phyloP scores from a whole-genome alignment of 53 echinoderm and acorn worm genomes.

The Pentamera pediparva region DNA sequence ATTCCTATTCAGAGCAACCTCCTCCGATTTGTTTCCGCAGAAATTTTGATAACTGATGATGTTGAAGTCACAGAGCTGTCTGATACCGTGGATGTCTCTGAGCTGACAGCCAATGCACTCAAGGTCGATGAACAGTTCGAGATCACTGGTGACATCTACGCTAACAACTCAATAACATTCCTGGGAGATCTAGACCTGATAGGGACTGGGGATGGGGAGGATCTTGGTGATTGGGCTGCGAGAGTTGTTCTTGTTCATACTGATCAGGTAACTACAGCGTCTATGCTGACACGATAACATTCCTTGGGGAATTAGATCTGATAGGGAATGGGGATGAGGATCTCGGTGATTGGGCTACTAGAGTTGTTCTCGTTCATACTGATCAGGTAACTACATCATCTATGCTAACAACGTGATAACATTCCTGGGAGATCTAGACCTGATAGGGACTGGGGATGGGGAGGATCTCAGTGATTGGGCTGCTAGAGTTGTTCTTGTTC shows the following conservation, averaged over 20 bases:
- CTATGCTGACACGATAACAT: constrained; percentile 6
- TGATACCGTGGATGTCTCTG: too few species aligned
- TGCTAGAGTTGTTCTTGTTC: not conserved
- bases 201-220: not conserved
- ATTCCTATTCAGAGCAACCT: too few species aligned
- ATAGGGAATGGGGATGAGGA: not conserved
- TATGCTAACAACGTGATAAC: constrained; percentile 3
- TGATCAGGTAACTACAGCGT: constrained; percentile 20
- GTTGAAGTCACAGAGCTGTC: too few species aligned
- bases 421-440: constrained; percentile 14
- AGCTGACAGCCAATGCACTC: too few species aligned
- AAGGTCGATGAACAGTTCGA: too few species aligned
- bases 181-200: constrained; percentile 14
- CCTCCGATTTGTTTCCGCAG: too few species aligned
- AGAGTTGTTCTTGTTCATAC: not conserved
- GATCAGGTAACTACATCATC: constrained; percentile 20
- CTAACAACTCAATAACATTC: constrained; percentile 3
- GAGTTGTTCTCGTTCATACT: not conserved
- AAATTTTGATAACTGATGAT: too few species aligned
- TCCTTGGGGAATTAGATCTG: constrained; percentile 15
- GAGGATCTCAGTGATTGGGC: not conserved
- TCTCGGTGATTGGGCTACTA: constrained; percentile 1
- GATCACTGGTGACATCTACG: too few species aligned
- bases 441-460: not conserved
- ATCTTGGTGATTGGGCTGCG: constrained; percentile 1